Evolutionary conservation across 2,888 invertebrate genomes (phyloP).

Genomic region (Agrotis clavis): DNA sequence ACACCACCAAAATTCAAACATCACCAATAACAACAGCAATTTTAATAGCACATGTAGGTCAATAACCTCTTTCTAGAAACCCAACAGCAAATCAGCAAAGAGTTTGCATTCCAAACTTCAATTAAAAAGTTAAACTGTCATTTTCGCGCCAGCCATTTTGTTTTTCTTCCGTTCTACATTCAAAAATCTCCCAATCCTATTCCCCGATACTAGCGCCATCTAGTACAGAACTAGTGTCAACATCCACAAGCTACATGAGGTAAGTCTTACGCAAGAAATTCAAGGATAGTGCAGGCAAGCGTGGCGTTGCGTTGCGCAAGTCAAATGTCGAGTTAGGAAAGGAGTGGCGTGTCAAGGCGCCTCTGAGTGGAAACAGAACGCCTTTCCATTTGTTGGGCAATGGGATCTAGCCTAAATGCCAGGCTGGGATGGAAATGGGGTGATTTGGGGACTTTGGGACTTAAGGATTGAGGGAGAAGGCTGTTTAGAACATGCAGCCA

Average conservation of each 20-base stretch:
- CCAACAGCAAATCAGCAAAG: background rate
- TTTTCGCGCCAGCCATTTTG: conserved; percentile 4
- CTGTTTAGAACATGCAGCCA: background rate
- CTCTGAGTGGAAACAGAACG: conserved; percentile 69
- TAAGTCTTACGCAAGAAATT: conserved; percentile 71
- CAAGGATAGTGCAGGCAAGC: conserved; percentile 73
- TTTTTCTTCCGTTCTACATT: conserved; percentile 15
- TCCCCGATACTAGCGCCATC: conserved; percentile 59
- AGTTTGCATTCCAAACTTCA: background rate
- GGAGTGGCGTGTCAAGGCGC: conserved; percentile 84
- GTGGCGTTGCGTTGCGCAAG: conserved; percentile 71
- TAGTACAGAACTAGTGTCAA: conserved; percentile 48
- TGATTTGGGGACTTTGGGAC: background rate
- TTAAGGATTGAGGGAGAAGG: too few relatives aligned
- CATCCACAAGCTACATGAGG: conserved; percentile 63
- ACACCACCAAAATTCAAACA: too few relatives aligned
- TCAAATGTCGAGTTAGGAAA: conserved; percentile 87
- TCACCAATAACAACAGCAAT: background rate
- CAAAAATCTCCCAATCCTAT: conserved; percentile 26
- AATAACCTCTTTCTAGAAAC: conserved; percentile 23
- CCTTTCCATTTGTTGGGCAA: conserved; percentile 84
- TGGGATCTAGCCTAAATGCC: conserved; percentile 80
- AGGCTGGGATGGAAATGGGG: conserved; percentile 44
- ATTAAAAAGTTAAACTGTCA: background rate
- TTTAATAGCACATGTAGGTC: conserved; percentile 14